Percentiles rank a stretch among this genome's conserved stretches.
Conservation (phyloP, 2,797 vertebrate genomes). For the Scarus forsteni region DNA sequence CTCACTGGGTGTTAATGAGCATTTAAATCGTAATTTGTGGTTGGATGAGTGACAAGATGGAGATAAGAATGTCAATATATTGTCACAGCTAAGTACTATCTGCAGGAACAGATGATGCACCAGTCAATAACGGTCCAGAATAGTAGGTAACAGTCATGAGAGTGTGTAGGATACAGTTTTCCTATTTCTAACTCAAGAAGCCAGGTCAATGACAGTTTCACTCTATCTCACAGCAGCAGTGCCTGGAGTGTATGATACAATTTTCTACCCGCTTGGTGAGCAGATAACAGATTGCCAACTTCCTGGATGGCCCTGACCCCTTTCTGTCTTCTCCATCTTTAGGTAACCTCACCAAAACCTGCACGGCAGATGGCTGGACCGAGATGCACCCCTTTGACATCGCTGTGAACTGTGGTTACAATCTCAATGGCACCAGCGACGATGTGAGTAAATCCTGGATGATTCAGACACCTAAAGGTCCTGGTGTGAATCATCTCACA, state of each 20-base stretch:
- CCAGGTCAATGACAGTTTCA: conserved; percentile 11
- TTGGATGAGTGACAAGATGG: conserved; percentile 2
- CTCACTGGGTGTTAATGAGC: background rate
- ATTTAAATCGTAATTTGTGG: conserved; percentile 2
- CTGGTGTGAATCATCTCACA: conserved; percentile 20
- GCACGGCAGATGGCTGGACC: conserved; percentile 91
- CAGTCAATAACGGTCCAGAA: conserved; percentile 27
- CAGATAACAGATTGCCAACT: conserved; percentile 13
- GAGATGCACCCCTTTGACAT: conserved; percentile 88
- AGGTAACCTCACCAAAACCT: conserved; percentile 94
- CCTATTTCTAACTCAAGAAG: conserved; percentile 7
- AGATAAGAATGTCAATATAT: conserved; percentile 23
- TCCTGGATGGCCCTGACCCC: conserved; percentile 38
- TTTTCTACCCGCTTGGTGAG: conserved; percentile 9
- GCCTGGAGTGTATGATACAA: background rate
- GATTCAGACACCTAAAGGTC: background rate
- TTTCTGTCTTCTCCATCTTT: conserved; percentile 27
- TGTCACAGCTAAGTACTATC: conserved; percentile 1
- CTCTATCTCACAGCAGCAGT: conserved; percentile 4
- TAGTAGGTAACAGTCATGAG: background rate
- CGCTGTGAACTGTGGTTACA: conserved; percentile 87
- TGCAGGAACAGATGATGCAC: conserved; percentile 25
- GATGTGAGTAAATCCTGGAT: conserved; percentile 77
- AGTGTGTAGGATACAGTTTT: background rate
- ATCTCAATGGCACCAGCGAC: conserved; percentile 81